Evolutionary conservation across 2,113 vertebrate species (phyloP).

Genomic region (Osmerus eperlanus): DNA sequence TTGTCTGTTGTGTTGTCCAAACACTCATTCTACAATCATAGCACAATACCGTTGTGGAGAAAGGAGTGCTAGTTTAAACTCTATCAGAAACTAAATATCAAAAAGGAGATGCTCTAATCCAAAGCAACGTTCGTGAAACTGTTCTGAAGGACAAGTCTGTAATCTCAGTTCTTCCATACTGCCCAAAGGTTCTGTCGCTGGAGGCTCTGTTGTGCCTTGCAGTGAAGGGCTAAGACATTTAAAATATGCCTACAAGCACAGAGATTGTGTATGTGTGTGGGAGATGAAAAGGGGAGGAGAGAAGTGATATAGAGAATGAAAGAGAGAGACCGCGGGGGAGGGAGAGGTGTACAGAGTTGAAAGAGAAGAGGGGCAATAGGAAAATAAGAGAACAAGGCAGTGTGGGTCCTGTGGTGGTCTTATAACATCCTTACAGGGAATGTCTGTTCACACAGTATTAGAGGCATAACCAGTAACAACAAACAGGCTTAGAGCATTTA

Average conservation of each 20-base stretch:
- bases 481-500: too few species aligned
- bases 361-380: slow-evolving; percentile 38
- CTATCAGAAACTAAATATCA: background rate
- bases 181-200: too few species aligned
- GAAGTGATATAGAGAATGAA: slow-evolving; percentile 16
- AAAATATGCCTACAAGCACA: slow-evolving; percentile 60
- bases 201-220: background rate
- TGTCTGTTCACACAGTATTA: too few species aligned
- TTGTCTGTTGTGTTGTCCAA: slow-evolving; percentile 38
- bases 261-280: slow-evolving; percentile 54
- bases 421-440: too few species aligned
- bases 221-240: slow-evolving; percentile 71
- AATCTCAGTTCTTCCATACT: too few species aligned
- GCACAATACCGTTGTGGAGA: slow-evolving; percentile 41
- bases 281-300: slow-evolving; percentile 60
- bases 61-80: background rate
- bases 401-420: slow-evolving; percentile 13
- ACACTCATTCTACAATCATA: slow-evolving; percentile 42
- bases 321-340: slow-evolving; percentile 8
- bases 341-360: slow-evolving; percentile 2
- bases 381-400: slow-evolving; percentile 27
- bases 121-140: too few species aligned
- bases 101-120: too few species aligned
- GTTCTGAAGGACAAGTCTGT: too few species aligned
- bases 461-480: too few species aligned